A percentile compares a stretch with the other conserved stretches of the same genome.
These are phyloP conservation scores for Pediacus dermestoides DNA, from an alignment of 2,888 invertebrate genomes.

Conservation along the genomic window DNA sequence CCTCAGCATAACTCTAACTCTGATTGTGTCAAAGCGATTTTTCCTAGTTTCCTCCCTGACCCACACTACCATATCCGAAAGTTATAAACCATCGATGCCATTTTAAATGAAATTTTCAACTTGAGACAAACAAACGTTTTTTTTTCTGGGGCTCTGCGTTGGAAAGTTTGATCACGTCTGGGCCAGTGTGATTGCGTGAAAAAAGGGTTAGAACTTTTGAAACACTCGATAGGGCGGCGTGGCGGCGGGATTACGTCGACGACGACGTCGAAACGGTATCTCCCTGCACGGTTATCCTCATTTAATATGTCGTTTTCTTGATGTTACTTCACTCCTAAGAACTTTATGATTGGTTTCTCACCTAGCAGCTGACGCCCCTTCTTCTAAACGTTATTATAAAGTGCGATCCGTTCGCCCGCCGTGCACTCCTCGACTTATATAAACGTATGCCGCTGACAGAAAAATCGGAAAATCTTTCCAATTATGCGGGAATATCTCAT, in stretches of 20 bases:
- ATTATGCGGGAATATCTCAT: too few relatives aligned
- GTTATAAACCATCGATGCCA: too few relatives aligned
- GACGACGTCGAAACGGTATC: background rate
- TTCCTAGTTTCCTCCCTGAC: too few relatives aligned
- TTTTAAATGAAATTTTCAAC: too few relatives aligned
- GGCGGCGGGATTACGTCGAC: too few relatives aligned
- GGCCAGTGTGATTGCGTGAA: conserved; percentile 1
- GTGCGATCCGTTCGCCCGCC: conserved; percentile 10
- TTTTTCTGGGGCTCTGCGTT: too few relatives aligned
- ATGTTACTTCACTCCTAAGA: conserved; percentile 25
- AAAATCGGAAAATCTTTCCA: conserved; percentile 1
- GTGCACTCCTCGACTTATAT: background rate
- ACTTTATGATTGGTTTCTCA: conserved; percentile 31
- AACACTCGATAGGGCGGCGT: too few relatives aligned
- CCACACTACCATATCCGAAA: too few relatives aligned
- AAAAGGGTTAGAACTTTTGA: conserved; percentile 2
- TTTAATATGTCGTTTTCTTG: conserved; percentile 29
- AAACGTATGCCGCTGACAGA: conserved; percentile 2
- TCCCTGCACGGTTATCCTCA: conserved; percentile 18
- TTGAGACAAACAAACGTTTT: too few relatives aligned
- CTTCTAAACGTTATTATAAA: conserved; percentile 26
- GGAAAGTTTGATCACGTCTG: background rate
- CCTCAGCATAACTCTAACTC: too few relatives aligned
- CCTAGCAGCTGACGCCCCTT: conserved; percentile 22
- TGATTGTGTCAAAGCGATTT: too few relatives aligned